Evolutionary conservation across 2,113 vertebrate genomes (phyloP).

Genomic region (Hymenochirus boettgeri): DNA sequence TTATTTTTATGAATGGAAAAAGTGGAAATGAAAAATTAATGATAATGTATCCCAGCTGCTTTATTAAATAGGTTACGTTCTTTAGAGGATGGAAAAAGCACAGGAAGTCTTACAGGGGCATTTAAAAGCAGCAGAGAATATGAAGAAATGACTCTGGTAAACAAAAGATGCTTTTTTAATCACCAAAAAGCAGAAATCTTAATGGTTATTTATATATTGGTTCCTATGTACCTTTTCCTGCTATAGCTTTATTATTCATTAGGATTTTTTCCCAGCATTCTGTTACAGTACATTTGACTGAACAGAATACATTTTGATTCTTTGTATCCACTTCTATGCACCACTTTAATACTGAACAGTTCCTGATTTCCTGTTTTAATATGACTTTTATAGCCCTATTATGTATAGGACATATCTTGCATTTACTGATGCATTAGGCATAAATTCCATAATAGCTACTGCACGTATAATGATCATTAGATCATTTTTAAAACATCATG

Average conservation of each 20-base stretch:
- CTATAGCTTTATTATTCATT: neutral
- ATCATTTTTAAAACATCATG: too few species aligned
- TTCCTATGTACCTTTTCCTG: neutral
- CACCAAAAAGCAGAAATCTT: neutral
- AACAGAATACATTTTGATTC: too few species aligned
- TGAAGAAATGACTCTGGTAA: constrained; percentile 21
- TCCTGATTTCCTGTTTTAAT: too few species aligned
- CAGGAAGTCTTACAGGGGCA: constrained; percentile 35
- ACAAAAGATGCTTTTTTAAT: neutral
- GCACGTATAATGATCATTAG: too few species aligned
- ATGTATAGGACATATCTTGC: too few species aligned
- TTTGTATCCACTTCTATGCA: too few species aligned
- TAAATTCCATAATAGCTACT: too few species aligned
- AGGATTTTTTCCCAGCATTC: neutral
- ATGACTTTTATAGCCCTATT: too few species aligned
- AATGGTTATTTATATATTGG: neutral
- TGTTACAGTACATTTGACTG: too few species aligned
- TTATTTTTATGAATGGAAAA: constrained; percentile 44
- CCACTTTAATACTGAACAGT: too few species aligned
- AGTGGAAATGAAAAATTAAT: constrained; percentile 41
- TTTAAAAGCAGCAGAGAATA: constrained; percentile 26
- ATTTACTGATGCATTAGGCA: too few species aligned
- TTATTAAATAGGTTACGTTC: constrained; percentile 40
- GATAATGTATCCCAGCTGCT: constrained; percentile 40
- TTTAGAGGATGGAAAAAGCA: constrained; percentile 35